phyloP scores from a whole-genome alignment of 1,140 invertebrate species.

The Aleiodes sp. region DNA sequence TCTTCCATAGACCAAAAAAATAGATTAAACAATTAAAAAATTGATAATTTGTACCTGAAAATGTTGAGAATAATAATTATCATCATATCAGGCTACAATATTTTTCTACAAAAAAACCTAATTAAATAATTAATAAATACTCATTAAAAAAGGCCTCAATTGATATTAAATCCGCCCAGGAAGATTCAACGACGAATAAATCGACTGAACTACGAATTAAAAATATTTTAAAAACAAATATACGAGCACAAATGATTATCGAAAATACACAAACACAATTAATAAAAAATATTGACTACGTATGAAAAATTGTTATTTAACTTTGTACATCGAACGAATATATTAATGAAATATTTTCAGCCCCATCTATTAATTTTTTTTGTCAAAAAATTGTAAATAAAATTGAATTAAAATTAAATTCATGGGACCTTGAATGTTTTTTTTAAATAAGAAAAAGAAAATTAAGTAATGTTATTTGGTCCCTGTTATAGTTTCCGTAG shows the following conservation, averaged over 20 bases:
- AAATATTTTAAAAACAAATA: too few relatives aligned
- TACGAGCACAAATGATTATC: not conserved
- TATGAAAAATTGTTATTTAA: conserved; percentile 2
- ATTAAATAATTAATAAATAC: conserved; percentile 11
- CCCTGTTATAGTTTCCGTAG: too few relatives aligned
- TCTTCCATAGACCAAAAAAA: too few relatives aligned
- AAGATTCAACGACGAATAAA: not conserved
- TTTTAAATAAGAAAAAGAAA: too few relatives aligned
- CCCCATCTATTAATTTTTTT: too few relatives aligned
- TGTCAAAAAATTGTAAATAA: too few relatives aligned
- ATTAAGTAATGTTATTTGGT: too few relatives aligned
- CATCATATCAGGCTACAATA: not conserved
- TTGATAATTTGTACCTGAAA: conserved; percentile 30
- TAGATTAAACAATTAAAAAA: not conserved
- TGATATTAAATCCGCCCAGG: conserved; percentile 10
- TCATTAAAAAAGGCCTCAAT: not conserved
- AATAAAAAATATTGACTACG: conserved; percentile 2
- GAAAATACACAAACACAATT: not conserved
- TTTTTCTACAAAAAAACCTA: conserved; percentile 11
- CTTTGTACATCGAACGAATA: conserved; percentile 8
- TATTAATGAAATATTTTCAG: conserved; percentile 1
- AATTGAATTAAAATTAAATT: too few relatives aligned
- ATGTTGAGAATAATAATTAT: not conserved
- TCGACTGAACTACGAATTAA: conserved; percentile 1
- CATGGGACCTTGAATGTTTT: too few relatives aligned